These are phyloP conservation scores for Steinernema khuongi DNA, from an alignment of 1,140 invertebrate genomes.

Conservation along the genomic window DNA sequence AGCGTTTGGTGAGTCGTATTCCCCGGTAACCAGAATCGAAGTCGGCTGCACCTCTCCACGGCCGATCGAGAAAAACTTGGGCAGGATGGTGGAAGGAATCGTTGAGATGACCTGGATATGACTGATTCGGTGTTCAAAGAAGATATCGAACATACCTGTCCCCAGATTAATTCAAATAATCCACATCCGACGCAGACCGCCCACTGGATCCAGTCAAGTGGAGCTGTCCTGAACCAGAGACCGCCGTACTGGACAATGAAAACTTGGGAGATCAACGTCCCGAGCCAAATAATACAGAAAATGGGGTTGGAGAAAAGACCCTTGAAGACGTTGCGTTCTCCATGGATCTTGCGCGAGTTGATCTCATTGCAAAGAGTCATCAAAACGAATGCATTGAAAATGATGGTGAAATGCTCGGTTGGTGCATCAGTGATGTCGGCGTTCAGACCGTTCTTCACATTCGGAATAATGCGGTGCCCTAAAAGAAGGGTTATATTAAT, in stretches of 20 bases:
- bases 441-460: constrained; percentile 75
- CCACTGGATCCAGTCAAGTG: constrained; percentile 86
- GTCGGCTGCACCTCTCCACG: constrained; percentile 55
- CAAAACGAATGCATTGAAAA: constrained; percentile 99
- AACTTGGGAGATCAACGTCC: constrained; percentile 85
- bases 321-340: constrained; percentile 84
- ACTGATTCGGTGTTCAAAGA: not conserved
- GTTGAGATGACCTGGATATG: constrained; percentile 51
- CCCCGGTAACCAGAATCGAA: constrained; percentile 55
- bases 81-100: constrained; percentile 54
- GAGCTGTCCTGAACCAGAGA: constrained; percentile 86
- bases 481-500: constrained; percentile 7
- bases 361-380: constrained; percentile 99
- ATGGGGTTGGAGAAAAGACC: constrained; percentile 95
- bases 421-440: constrained; percentile 72
- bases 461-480: constrained; percentile 33
- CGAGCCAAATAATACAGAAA: constrained; percentile 95
- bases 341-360: constrained; percentile 98
- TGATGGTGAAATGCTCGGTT: constrained; percentile 93
- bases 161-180: constrained; percentile 87
- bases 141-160: constrained; percentile 68
- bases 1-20: constrained; percentile 54
- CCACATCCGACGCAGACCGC: constrained; percentile 96
- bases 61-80: constrained; percentile 57
- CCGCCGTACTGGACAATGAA: constrained; percentile 94